Base-by-base conservation (phyloP, 2,113 vertebrate species). In the Antechinus stuartii region DNA sequence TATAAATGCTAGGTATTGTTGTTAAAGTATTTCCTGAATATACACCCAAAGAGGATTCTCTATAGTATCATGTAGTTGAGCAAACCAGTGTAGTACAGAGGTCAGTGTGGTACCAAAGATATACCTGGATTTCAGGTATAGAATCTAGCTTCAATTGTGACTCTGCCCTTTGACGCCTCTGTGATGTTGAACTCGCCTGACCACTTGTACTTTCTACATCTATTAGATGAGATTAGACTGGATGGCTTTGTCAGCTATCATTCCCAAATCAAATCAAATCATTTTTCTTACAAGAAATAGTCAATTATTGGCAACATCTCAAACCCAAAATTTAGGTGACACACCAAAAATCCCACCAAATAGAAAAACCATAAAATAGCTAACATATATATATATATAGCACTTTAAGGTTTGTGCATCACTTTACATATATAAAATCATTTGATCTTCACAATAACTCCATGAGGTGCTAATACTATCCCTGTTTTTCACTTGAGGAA, bases 251-350 rank as follows among this genome's bases (percentile, higher is more conserved):
- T 8, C 16, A 19, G 3, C n/a, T 42, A 42, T 84, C 16, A 84
- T 84, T 14, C 25, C n/a, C 16, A 23, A 42, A 84, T 23, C 35
- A 22, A n/a, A 42, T 84, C n/a, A 42, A 76, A n/a, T 76, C 30
- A 16, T n/a, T 92, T 92, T 94, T 35, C 76, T 52, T 54, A 61
- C 54, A 90, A 93, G 90, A 27, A 95, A 54, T 35, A 84, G 76
- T 24, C 90, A 84, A 91, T 93, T 90, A 53, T 11, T 95, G 61
- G 42, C 42, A 91, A 92, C 35, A 42, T 95, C 53, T 54, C 54
- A 54, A 92, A 91, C 91, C 56, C 30, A 61, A 53, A 93, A 68
- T 84, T 76, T 92, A 0, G 49, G 47, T 35, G 27, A 27, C 61
- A 68, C 30, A n/a, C 12, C 16, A 47, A 19, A 91, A 92, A 54